Conservation (phyloP, 2,888 invertebrate species). For the Pammene aurita region DNA sequence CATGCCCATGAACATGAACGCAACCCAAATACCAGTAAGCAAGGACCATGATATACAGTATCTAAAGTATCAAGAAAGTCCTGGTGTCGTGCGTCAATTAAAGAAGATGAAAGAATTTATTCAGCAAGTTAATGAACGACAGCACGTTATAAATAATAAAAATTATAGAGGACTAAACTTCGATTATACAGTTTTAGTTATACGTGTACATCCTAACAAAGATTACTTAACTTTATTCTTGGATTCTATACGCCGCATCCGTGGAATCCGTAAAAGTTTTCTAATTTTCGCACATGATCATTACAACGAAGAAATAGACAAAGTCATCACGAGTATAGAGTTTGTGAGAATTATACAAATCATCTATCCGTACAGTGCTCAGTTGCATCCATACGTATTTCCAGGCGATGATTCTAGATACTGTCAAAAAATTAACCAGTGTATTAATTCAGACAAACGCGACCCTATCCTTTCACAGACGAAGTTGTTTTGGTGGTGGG, state of each 20-base stretch:
- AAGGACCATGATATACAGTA: neutral
- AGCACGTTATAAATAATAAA: slow-evolving; percentile 48
- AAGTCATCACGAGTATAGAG: slow-evolving; percentile 41
- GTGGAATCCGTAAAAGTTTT: slow-evolving; percentile 52
- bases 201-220: slow-evolving; percentile 55
- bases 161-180: slow-evolving; percentile 34
- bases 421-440: slow-evolving; percentile 17
- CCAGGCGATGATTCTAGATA: slow-evolving; percentile 20
- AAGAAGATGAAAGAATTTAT: slow-evolving; percentile 47
- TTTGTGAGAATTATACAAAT: slow-evolving; percentile 57
- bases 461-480: slow-evolving; percentile 10
- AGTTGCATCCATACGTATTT: slow-evolving; percentile 27
- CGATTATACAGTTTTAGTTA: slow-evolving; percentile 51
- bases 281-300: slow-evolving; percentile 55
- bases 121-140: slow-evolving; percentile 49
- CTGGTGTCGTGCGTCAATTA: neutral
- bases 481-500: slow-evolving; percentile 40
- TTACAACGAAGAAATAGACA: slow-evolving; percentile 46
- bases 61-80: neutral
- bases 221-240: slow-evolving; percentile 52
- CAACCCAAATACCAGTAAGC: neutral
- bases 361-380: slow-evolving; percentile 55
- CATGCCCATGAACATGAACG: neutral
- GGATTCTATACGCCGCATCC: slow-evolving; percentile 48
- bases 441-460: neutral